phyloP scores from a whole-genome alignment of 2,113 vertebrate species.

The Oncorhynchus clarkii region DNA sequence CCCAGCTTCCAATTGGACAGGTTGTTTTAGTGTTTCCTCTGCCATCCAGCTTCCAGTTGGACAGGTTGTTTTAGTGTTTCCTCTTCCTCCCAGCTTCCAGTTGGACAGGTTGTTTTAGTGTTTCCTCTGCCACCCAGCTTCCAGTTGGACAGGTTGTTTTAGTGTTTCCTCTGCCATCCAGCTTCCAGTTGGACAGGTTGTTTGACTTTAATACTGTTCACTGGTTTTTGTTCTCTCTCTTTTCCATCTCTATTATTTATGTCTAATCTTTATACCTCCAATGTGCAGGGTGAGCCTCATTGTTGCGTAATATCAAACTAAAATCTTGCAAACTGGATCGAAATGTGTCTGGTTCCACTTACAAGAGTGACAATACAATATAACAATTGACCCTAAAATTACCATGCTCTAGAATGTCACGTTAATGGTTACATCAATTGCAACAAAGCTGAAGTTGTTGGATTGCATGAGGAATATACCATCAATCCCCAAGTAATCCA shows the following conservation, averaged over 20 bases:
- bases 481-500: slow-evolving; percentile 62
- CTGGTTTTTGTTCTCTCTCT: slow-evolving; percentile 25
- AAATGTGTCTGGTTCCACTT: slow-evolving; percentile 51
- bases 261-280: slow-evolving; percentile 19
- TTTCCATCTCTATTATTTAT: slow-evolving; percentile 40
- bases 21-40: no score
- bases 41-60: no score
- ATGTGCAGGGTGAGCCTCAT: not conserved
- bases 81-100: no score
- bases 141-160: no score
- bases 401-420: slow-evolving; percentile 28
- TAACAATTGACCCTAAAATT: slow-evolving; percentile 38
- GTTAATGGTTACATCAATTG: slow-evolving; percentile 37
- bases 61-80: no score
- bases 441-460: slow-evolving; percentile 31
- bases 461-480: slow-evolving; percentile 56
- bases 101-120: no score
- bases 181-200: not conserved
- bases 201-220: slow-evolving; percentile 10
- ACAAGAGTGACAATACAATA: slow-evolving; percentile 38
- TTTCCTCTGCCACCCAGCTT: no score
- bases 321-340: slow-evolving; percentile 62
- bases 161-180: not conserved
- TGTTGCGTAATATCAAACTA: slow-evolving; percentile 50
- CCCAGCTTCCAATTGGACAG: no score